Base-by-base conservation (phyloP, 2,797 vertebrate genomes). In the Mycteria americana region DNA sequence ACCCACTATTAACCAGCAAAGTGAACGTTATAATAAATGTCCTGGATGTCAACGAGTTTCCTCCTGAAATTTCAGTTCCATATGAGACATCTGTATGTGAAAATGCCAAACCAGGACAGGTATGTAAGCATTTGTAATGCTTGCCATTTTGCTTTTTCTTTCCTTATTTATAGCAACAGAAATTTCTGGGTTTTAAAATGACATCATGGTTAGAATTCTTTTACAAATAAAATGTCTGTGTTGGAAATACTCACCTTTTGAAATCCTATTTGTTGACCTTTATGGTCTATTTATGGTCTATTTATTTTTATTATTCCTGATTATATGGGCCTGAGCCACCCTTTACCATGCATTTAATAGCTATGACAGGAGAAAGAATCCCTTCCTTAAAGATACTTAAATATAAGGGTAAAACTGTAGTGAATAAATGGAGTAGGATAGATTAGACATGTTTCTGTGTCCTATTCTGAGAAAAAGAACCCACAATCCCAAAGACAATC, bases 11-110 rank as follows among this genome's bases (percentile, higher is more conserved):
- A 98, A 98, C 98, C 97, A 99, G 99, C 90, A 99, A 99, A 94
- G 99, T 99, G 94, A 98, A 98, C 37, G 98, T 99, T 96, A 98
- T 99, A 62, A 98, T 99, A 96, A 99, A 99, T 85, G 98, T 99
- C 56, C 68, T 99, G 97, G 99, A 99, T 98, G 99, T 99, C 97
- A 99, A 99, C 70, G 99, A 99, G 98, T 99, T 99, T 98, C 99
- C 99, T n/a, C 99, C 99, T 67, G 99, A 99, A 96, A 98, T 99
- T 59, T 98, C 98, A 92, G 98, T 99, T 64, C 99, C 99, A 6
- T 99, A 99, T 85, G 99, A 99, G 96, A 99, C 99, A 89, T 98
- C 99, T 81, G 99, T 99, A 54, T 99, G 99, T 98, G 99, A 99
- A 97, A 99, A 99, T 80, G 98, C 99, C 94, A 99, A 99, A 98